Evolutionary conservation across 2,797 vertebrate genomes (phyloP).

Genomic region (Neostethus bicornis): DNA sequence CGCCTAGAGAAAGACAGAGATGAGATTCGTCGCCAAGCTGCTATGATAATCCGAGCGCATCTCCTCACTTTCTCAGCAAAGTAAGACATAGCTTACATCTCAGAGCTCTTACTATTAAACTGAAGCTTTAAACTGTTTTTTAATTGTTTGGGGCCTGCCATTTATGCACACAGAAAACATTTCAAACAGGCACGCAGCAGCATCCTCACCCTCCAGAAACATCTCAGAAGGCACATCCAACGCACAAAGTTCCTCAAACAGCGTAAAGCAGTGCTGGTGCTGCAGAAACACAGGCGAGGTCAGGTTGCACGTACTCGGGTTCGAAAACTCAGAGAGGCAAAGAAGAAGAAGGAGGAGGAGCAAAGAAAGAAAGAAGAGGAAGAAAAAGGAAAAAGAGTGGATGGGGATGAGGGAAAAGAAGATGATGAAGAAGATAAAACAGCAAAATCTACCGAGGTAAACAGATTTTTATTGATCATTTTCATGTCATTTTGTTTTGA

Average conservation of each 20-base stretch:
- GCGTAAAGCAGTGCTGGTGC: constrained; percentile 77
- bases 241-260: constrained; percentile 74
- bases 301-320: constrained; percentile 81
- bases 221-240: constrained; percentile 84
- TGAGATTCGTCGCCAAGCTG: constrained; percentile 79
- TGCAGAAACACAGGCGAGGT: constrained; percentile 89
- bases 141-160: not conserved
- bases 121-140: not conserved
- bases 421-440: constrained; percentile 34
- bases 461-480: not conserved
- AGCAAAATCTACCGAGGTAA: constrained; percentile 49
- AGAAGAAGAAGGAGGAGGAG: constrained; percentile 74
- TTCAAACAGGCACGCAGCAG: constrained; percentile 82
- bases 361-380: constrained; percentile 67
- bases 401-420: constrained; percentile 52
- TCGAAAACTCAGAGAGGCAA: constrained; percentile 82
- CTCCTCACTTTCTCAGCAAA: constrained; percentile 89
- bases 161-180: constrained; percentile 80
- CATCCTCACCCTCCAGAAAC: constrained; percentile 87
- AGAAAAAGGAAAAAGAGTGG: constrained; percentile 61
- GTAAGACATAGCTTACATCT: constrained; percentile 65
- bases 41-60: constrained; percentile 88
- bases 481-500: not conserved
- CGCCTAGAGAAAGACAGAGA: constrained; percentile 82
- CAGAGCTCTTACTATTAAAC: not conserved